Evolutionary conservation across 2,888 invertebrate species (phyloP).

Genomic region (Athripsodes cinereus): DNA sequence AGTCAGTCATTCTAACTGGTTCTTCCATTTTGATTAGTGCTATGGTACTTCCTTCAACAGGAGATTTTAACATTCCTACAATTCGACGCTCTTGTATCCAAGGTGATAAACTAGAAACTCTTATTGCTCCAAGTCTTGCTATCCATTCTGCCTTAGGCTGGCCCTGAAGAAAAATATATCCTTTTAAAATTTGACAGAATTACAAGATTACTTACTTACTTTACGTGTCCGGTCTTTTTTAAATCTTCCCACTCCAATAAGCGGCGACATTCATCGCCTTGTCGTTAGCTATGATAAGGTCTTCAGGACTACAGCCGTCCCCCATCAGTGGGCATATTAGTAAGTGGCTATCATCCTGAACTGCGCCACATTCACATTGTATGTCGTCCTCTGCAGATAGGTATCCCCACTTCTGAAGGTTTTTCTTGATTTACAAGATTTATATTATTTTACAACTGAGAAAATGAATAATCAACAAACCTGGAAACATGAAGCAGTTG

Average conservation of each 20-base stretch:
- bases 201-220: too few species aligned
- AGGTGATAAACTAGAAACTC: conserved; percentile 73
- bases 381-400: too few species aligned
- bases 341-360: too few species aligned
- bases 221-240: too few species aligned
- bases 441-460: neutral
- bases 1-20: conserved; percentile 69
- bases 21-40: conserved; percentile 75
- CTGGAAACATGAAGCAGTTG: conserved; percentile 83
- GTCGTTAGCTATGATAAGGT: too few species aligned
- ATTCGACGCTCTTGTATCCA: conserved; percentile 83
- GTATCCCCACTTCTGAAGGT: too few species aligned
- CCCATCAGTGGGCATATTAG: too few species aligned
- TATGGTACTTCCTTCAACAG: conserved; percentile 81
- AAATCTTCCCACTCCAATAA: too few species aligned
- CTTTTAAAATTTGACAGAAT: too few species aligned
- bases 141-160: conserved; percentile 86
- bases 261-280: too few species aligned
- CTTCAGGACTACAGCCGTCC: too few species aligned
- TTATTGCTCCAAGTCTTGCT: conserved; percentile 69
- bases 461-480: conserved; percentile 29
- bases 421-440: neutral
- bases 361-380: too few species aligned
- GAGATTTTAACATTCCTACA: conserved; percentile 82
- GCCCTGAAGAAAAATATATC: conserved; percentile 44